Evolutionary conservation across 2,888 invertebrate genomes (phyloP), one percentile per base, ranked within the genome.

Genomic region (Epiblema foenella): DNA sequence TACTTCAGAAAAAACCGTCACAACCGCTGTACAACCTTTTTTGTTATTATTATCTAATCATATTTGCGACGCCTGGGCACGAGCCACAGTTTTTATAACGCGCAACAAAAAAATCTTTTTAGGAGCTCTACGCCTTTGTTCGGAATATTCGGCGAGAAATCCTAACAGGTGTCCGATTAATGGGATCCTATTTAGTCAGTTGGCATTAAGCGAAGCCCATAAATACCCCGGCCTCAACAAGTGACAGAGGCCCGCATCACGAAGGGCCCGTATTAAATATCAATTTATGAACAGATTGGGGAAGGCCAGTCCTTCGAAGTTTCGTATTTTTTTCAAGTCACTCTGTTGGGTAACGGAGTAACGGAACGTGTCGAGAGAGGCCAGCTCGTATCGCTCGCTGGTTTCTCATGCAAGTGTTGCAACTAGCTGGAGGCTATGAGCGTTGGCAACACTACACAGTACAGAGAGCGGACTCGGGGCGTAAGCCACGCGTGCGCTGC

Each of bases 311-410:
- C 82, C 81, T 81, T 82, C 79, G 80, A 76, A 59, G 68, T 74
- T 74, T 69, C 76, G 74, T 76, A 74, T 70, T 72, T 75, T 74
- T 74, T 76, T 79, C 73, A 77, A 78, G 83, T 86, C 68, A 77
- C 76, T 74, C 73, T 77, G 77, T 82, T 92, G 90, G 83, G 91
- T 84, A 92, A 93, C 89, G 86, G 89, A 90, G 91, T 84, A 92
- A 93, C 89, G 87, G 89, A 90, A 92, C 91, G 92, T 92, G 92
- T 89, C 86, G 84, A 84, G 89, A 87, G 87, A 85, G 90, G 90
- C 86, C 86, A 83, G 84, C 80, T 85, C 85, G 88, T 91, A 91
- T 91, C 90, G 80, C 81, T 91, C 90, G 80, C 81, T 83, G 79
- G 80, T 90, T 90, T 91, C 90, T 91, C 90, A 90, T 87, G 83